Evolutionary conservation across 1,140 invertebrate genomes (phyloP), one percentile per base, ranked within the genome.

Genomic region (Callitettix versicolor): DNA sequence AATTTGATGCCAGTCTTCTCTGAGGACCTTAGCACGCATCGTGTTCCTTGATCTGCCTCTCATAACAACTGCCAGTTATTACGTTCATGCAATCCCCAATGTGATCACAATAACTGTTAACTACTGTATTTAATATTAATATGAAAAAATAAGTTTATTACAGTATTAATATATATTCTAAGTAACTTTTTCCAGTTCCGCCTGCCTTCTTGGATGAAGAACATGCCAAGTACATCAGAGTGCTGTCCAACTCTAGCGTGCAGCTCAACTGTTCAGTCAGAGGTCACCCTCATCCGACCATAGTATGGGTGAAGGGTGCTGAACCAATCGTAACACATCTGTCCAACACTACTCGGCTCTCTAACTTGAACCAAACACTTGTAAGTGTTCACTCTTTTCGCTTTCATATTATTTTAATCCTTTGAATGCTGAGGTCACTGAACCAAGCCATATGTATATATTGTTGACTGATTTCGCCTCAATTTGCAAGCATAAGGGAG

Each of bases 291-390:
- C 17, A 30, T 7, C 48, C 48, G 3, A 20, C 48, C 18, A 38
- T 51, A 30, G 3, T 51, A 15, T 51, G 48, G 48, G 30, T 51
- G 1, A n/a, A 15, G 7, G 34, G 34, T 21, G 15, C 48, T 20
- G 18, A 44, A 17, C 42, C 14, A 3, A 22, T 44, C 3, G 26
- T 9, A 30, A 30, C 26, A 30, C 26, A 30, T 30, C 26, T 30
- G 26, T 4, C 3, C 26, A 30, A 30, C 26, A 30, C 26, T 30
- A 30, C 26, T 4, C 3, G 26, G 26, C 43, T 38, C 11, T 21
- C 48, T 14, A 36, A 26, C 12, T 14, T 36, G 3, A 51, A 38
- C 33, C 48, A 53, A 22, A 53, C 36, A 33, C 26, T 57, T n/a
- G 42, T 42, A 4, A 50, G 18, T 33, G 18, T 50, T 15, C 3